Evolutionary conservation across 2,888 invertebrate genomes (phyloP), one percentile per base, ranked within the genome.

Genomic region (Drosophila ezoana): DNA sequence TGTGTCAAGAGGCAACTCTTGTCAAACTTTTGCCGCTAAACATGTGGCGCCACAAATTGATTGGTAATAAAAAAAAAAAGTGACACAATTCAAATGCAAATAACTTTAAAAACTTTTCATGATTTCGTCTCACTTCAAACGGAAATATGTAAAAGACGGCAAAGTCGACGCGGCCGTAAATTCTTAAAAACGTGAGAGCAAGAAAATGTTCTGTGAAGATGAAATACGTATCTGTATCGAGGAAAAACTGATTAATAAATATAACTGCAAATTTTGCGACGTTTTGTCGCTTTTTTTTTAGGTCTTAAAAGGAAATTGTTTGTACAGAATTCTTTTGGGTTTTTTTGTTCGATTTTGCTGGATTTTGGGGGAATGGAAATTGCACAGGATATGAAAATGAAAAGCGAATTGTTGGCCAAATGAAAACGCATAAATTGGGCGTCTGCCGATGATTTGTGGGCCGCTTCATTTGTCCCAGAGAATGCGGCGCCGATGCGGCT

Each of bases 361-460:
- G 37, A 58, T 57, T 72, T 49, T 75, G 38, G 1, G 10, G 33
- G 49, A 38, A 44, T 37, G n/a, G 32, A 14, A 10, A 35, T 9
- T 9, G 40, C 16, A 18, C 32, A 40, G 49, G 53, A 63, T 70
- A 61, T 57, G 62, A n/a, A 61, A 62, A 68, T 58, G 59, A 43
- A 49, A 68, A 52, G 20, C 44, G 53, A 58, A 54, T 69, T 52
- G 47, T n/a, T 61, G 54, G 52, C 51, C 61, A 75, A 86, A 86
- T 64, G 72, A 71, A 78, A 87, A 67, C 64, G 62, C 76, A 81
- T 79, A 79, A 86, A 86, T 76, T 72, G 64, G 45, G 28, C 54
- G 63, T 49, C 73, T 67, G 70, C 59, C 82, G 76, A 71, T 79
- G 86, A 73, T 79, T 85, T 76, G 71, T 66, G 67, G 40, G 45